These are phyloP conservation scores for Brachionus paranguensis DNA, from an alignment of 1,140 invertebrate species.

Conservation along the genomic window DNA sequence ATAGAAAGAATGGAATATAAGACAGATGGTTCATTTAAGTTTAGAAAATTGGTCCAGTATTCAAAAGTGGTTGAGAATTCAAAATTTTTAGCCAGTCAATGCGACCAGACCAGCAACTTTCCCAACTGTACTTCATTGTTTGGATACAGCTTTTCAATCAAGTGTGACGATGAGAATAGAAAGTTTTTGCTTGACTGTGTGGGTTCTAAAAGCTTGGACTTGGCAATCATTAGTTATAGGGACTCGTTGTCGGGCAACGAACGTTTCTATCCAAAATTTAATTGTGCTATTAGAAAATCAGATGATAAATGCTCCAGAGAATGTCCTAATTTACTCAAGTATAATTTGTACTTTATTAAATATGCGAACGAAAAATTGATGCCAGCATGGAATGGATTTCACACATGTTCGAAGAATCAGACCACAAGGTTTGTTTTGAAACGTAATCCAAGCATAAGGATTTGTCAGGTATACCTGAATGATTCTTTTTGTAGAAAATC, in stretches of 20 bases:
- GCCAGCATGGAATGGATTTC: not conserved
- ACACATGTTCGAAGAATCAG: not conserved
- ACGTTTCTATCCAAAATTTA: not conserved
- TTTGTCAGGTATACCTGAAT: not conserved
- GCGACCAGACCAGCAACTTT: not conserved
- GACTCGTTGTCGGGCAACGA: not conserved
- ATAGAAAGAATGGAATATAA: not conserved
- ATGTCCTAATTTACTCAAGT: not conserved
- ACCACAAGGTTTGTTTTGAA: not conserved
- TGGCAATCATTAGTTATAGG: not conserved
- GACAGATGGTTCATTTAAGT: not conserved
- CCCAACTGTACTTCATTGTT: not conserved
- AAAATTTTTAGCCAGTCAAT: not conserved
- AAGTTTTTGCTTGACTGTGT: not conserved
- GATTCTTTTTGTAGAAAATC: not conserved
- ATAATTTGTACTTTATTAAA: not conserved
- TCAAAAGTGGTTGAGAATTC: not conserved
- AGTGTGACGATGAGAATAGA: not conserved
- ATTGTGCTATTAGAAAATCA: conserved; percentile 7
- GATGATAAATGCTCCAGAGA: not conserved
- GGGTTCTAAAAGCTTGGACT: not conserved
- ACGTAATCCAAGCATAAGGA: not conserved
- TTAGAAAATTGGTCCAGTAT: not conserved
- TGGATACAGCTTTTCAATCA: not conserved
- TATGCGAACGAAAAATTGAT: not conserved